Evolutionary conservation across 2,113 vertebrate species (phyloP).

Genomic region (Megaceryle torquata): DNA sequence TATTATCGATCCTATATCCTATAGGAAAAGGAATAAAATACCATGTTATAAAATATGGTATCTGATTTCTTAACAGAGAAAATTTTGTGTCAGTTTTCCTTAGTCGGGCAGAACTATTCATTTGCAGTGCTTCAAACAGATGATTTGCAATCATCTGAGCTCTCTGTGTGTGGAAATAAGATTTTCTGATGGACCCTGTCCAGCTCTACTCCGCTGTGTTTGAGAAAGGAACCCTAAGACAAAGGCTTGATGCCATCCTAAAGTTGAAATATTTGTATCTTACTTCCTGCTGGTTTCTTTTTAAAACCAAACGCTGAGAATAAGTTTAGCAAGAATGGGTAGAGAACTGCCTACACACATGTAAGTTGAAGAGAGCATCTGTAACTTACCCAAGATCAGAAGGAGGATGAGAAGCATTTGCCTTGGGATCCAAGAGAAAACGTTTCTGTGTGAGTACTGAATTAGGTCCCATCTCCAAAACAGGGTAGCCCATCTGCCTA

Average conservation of each 20-base stretch:
- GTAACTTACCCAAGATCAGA: conserved; percentile 77
- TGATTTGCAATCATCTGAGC: neutral
- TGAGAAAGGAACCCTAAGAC: neutral
- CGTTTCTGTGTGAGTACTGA: conserved; percentile 79
- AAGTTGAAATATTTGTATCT: neutral
- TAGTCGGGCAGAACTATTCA: neutral
- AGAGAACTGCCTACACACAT: neutral
- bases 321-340: neutral
- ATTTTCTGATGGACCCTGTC: neutral
- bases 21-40: neutral
- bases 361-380: neutral
- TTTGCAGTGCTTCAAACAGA: neutral
- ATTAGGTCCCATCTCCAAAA: conserved; percentile 68
- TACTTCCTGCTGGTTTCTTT: neutral
- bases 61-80: neutral
- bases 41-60: neutral
- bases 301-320: neutral
- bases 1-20: neutral
- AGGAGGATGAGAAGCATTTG: conserved; percentile 75
- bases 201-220: neutral
- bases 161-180: neutral
- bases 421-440: conserved; percentile 87
- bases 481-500: conserved; percentile 94
- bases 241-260: neutral
- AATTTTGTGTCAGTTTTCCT: neutral